Percentiles rank a stretch among this genome's conserved stretches.
Conservation (phyloP, 2,888 invertebrate species). For the Polia nebulosa region DNA sequence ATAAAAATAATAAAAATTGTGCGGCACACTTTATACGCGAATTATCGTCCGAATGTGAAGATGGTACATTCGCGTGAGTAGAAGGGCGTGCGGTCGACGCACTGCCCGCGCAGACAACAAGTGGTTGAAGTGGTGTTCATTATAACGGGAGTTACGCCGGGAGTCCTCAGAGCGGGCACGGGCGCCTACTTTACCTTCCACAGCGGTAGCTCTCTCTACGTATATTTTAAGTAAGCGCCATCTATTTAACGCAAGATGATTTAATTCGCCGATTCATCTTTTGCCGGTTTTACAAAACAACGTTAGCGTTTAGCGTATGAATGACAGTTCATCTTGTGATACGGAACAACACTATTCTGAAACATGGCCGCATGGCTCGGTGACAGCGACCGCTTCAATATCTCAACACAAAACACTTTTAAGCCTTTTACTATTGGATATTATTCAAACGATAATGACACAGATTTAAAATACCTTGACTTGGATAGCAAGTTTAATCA, state of each 20-base stretch:
- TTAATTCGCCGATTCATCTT: constrained; percentile 50
- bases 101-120: constrained; percentile 90
- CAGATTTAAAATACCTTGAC: constrained; percentile 60
- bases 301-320: too few species aligned
- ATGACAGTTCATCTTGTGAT: constrained; percentile 50
- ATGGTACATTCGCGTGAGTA: constrained; percentile 88
- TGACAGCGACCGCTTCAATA: constrained; percentile 77
- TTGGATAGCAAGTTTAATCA: constrained; percentile 63
- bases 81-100: constrained; percentile 90
- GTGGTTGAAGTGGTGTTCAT: constrained; percentile 88
- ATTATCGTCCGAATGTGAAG: constrained; percentile 83
- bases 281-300: constrained; percentile 68
- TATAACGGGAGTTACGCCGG: constrained; percentile 90
- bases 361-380: constrained; percentile 87
- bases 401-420: constrained; percentile 57
- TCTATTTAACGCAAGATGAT: constrained; percentile 67
- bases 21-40: constrained; percentile 84
- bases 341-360: constrained; percentile 69
- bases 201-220: constrained; percentile 73
- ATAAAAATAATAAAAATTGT: constrained; percentile 70
- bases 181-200: constrained; percentile 78
- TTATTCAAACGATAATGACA: constrained; percentile 61
- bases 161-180: constrained; percentile 82
- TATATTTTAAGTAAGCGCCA: constrained; percentile 79
- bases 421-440: constrained; percentile 57